Conservation (phyloP, 2,888 invertebrate species). For the Dolomedes plantarius region DNA sequence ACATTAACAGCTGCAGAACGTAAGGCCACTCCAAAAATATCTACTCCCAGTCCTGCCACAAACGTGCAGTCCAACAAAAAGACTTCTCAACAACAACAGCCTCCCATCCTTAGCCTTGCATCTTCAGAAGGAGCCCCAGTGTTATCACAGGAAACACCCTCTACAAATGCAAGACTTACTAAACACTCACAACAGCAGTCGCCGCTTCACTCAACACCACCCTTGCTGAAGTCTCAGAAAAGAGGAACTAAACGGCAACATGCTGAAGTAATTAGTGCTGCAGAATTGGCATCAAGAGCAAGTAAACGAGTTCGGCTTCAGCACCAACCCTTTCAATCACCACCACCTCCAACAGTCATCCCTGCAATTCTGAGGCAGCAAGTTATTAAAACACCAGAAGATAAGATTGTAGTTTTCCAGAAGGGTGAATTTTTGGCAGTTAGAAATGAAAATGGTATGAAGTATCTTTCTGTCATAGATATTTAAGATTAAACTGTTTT, state of each 20-base stretch:
- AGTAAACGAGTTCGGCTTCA: slow-evolving; percentile 81
- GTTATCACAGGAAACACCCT: slow-evolving; percentile 39
- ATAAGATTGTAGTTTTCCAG: slow-evolving; percentile 90
- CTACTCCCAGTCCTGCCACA: slow-evolving; percentile 42
- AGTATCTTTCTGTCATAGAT: slow-evolving; percentile 76
- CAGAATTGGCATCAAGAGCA: slow-evolving; percentile 48
- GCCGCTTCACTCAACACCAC: slow-evolving; percentile 36
- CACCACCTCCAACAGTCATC: slow-evolving; percentile 80
- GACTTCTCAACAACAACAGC: slow-evolving; percentile 11
- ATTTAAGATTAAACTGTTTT: no score
- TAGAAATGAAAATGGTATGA: slow-evolving; percentile 89
- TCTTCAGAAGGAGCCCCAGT: slow-evolving; percentile 18
- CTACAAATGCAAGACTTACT: slow-evolving; percentile 2
- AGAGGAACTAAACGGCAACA: slow-evolving; percentile 42
- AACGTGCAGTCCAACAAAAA: slow-evolving; percentile 42
- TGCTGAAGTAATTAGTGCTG: slow-evolving; percentile 17
- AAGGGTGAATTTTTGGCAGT: slow-evolving; percentile 94
- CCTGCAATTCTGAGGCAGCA: slow-evolving; percentile 69
- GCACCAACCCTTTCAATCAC: slow-evolving; percentile 89
- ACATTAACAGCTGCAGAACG: slow-evolving; percentile 57
- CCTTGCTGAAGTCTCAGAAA: slow-evolving; percentile 40
- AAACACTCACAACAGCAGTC: slow-evolving; percentile 18
- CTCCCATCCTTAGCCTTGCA: slow-evolving; percentile 25
- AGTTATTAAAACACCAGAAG: slow-evolving; percentile 81
- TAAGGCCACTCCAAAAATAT: slow-evolving; percentile 38